These are phyloP conservation scores for Lamellibrachia luymesi DNA, from an alignment of 1,140 invertebrate species.

Conservation along the genomic window DNA sequence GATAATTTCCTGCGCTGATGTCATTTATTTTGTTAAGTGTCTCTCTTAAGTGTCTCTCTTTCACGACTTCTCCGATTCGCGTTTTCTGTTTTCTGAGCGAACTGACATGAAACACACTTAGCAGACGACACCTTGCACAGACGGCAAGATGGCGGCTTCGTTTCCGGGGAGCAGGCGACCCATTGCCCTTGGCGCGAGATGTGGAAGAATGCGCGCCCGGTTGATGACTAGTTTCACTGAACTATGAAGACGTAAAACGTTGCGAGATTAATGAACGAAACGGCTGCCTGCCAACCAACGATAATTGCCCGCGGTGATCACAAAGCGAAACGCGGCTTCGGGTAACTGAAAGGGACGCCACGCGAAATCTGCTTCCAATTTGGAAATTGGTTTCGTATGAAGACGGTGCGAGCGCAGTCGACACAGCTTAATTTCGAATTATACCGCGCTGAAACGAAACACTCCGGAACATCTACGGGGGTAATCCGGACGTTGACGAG, in stretches of 20 bases:
- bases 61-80: too few relatives aligned
- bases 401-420: not conserved
- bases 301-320: conserved; percentile 3
- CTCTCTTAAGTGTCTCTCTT: too few relatives aligned
- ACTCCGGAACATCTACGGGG: not conserved
- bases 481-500: not conserved
- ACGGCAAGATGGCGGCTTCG: not conserved
- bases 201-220: not conserved
- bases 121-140: not conserved
- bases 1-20: not conserved
- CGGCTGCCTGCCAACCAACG: not conserved
- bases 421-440: not conserved
- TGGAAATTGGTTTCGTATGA: conserved; percentile 5
- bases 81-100: not conserved
- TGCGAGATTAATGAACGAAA: conserved; percentile 5
- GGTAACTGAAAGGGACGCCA: not conserved
- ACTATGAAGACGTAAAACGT: not conserved
- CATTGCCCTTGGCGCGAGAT: not conserved
- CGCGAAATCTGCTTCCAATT: not conserved
- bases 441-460: not conserved
- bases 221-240: not conserved
- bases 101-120: not conserved
- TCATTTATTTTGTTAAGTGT: not conserved
- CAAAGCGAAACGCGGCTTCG: not conserved
- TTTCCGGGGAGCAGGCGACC: not conserved